Base-by-base conservation (phyloP, 2,888 invertebrate genomes). In the Nineta flava region DNA sequence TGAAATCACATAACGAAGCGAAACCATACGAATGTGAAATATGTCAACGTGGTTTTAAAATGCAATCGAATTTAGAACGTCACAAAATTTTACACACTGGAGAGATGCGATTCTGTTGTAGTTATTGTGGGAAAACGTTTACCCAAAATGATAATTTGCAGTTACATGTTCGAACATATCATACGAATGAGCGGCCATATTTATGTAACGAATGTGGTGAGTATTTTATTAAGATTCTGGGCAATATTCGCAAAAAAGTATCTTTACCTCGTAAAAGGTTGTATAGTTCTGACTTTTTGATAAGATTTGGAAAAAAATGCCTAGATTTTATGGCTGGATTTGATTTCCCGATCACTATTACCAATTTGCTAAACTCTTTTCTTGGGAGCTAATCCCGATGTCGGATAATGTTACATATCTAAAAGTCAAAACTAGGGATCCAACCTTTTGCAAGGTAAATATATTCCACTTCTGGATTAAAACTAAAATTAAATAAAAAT, bases 31-130 rank as follows among this genome's bases (percentile, higher is more conserved):
- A 59, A 50, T 66, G 66, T 55, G 58, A 62, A 17, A 60, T 59
- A n/a, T 66, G 66, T 48, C 59, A 59, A 0, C 63, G 62, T 55
- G 57, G 60, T 7, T 66, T 66, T 53, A 65, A 65, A 57, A 60
- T 65, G 16, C 54, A 59, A 7, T 65, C 65, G 2, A 65, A 66
- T 55, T 53, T 66, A 46, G 62, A 63, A 52, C 57, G 65, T 6
- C 66, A 66, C 49, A 64, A 65, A 57, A 56, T 61, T 17, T 50
- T 65, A 31, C 66, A 66, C 54, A 57, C 61, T 5, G 62, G 60
- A 1, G 59, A 57, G 48, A 52, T 63, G 48, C 65, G 63, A 1
- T 65, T 57, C 50, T 61, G 60, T 52, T 66, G 66, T 50, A 62
- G 57, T 50, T 64, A 61, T 50, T 66, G 66, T 51, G 62, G 63